A percentile compares a stretch with the other conserved stretches of the same genome.
These are phyloP conservation scores for Bovichtus variegatus DNA, from an alignment of 2,797 vertebrate species.

Conservation along the genomic window DNA sequence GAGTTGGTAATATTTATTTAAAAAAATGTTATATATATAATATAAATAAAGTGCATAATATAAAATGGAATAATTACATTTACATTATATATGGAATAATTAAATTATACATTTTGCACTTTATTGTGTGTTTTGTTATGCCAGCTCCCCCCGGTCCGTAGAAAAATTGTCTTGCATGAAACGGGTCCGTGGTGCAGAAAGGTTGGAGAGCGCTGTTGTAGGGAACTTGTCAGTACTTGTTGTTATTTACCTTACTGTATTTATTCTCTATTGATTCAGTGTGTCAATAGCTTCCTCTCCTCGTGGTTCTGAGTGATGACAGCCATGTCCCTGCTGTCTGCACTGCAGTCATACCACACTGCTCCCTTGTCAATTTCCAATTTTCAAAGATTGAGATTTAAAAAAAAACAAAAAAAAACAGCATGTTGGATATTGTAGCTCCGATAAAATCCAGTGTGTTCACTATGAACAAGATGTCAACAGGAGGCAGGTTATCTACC, in stretches of 20 bases:
- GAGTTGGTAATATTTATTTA: no score
- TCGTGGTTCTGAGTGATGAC: conserved; percentile 22
- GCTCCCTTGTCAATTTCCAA: conserved; percentile 28
- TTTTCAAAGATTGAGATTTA: conserved; percentile 25
- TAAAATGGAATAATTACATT: no score
- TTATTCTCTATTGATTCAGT: conserved; percentile 19
- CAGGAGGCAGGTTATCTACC: neutral
- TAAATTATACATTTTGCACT: no score
- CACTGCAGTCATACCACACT: conserved; percentile 12
- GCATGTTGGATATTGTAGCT: neutral
- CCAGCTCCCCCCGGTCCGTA: no score
- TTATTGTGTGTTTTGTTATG: no score
- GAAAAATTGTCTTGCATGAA: no score
- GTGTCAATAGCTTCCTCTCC: conserved; percentile 28
- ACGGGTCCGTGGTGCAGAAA: no score
- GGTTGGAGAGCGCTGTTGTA: no score
- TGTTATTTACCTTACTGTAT: conserved; percentile 7
- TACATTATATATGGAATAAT: no score
- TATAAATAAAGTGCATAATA: neutral
- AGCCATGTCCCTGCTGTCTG: conserved; percentile 16
- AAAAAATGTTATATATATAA: no score
- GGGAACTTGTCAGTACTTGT: conserved; percentile 4
- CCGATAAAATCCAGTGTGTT: neutral
- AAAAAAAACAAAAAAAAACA: neutral
- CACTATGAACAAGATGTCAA: neutral